A percentile compares a stretch with the other conserved stretches of the same genome.
phyloP scores from a whole-genome alignment of 2,797 vertebrate genomes.

The Stomatorhinus walkeri region DNA sequence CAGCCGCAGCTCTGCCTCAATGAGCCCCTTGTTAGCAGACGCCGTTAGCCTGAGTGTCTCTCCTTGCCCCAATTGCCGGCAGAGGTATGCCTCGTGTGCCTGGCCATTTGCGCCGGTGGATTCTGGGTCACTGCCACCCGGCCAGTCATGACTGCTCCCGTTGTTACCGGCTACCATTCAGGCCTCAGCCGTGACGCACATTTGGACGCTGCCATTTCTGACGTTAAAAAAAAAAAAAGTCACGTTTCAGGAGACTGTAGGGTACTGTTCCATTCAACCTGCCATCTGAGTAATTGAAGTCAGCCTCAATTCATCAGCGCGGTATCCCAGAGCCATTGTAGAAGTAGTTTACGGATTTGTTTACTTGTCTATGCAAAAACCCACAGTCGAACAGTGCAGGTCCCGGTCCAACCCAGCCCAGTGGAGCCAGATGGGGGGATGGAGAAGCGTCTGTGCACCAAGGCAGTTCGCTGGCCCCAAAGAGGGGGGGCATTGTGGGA shows the following conservation, averaged over 20 bases:
- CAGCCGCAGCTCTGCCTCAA: slow-evolving; percentile 32
- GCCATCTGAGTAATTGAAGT: slow-evolving; percentile 16
- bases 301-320: slow-evolving; percentile 3
- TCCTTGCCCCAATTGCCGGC: slow-evolving; percentile 34
- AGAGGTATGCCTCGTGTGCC: slow-evolving; percentile 33
- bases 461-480: slow-evolving; percentile 35
- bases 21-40: slow-evolving; percentile 46
- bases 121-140: slow-evolving; percentile 40
- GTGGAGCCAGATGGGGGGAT: slow-evolving; percentile 23
- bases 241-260: slow-evolving; percentile 20
- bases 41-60: slow-evolving; percentile 47
- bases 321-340: neutral
- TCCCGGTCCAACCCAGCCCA: neutral
- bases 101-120: slow-evolving; percentile 33
- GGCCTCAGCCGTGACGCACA: slow-evolving; percentile 34
- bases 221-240: slow-evolving; percentile 25
- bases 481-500: slow-evolving; percentile 56
- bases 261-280: slow-evolving; percentile 29
- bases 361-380: slow-evolving; percentile 44
- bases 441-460: slow-evolving; percentile 28
- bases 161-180: slow-evolving; percentile 41
- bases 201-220: slow-evolving; percentile 29
- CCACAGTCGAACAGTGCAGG: slow-evolving; percentile 40
- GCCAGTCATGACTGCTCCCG: slow-evolving; percentile 46
- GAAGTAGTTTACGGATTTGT: slow-evolving; percentile 20